Conservation (phyloP, 2,797 vertebrate species). For the Oreochromis mossambicus region DNA sequence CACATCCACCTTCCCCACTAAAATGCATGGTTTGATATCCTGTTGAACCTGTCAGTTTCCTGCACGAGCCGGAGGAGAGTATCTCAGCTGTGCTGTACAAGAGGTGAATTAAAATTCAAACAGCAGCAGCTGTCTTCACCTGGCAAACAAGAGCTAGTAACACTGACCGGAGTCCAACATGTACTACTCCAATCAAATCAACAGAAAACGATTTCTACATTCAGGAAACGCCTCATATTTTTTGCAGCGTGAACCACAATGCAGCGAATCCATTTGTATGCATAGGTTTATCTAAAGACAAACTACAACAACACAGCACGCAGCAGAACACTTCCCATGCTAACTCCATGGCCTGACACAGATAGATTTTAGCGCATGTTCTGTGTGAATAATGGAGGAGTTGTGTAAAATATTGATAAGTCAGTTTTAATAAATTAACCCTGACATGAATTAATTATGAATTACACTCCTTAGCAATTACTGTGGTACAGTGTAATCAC, state of each 20-base stretch:
- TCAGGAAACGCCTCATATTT: background rate
- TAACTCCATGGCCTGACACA: constrained; percentile 63
- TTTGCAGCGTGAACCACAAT: background rate
- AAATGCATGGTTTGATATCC: constrained; percentile 1
- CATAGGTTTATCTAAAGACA: background rate
- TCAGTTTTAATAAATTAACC: constrained; percentile 73
- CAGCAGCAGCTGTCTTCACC: constrained; percentile 30
- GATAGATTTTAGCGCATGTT: constrained; percentile 67
- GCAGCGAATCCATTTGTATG: background rate
- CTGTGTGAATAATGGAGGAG: constrained; percentile 69
- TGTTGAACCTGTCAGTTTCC: constrained; percentile 4
- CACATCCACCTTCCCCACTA: background rate
- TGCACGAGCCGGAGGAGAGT: background rate
- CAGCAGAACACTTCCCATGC: constrained; percentile 6
- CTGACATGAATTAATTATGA: constrained; percentile 67
- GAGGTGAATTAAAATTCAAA: constrained; percentile 34
- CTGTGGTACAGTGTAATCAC: constrained; percentile 47
- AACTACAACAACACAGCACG: background rate
- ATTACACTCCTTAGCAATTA: constrained; percentile 68
- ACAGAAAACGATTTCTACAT: background rate
- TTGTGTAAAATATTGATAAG: constrained; percentile 71
- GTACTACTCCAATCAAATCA: background rate
- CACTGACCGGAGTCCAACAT: background rate
- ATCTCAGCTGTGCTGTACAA: constrained; percentile 16
- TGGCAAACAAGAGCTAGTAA: background rate